Conservation (phyloP, 2,113 vertebrate genomes). For the Scopus umbretta region DNA sequence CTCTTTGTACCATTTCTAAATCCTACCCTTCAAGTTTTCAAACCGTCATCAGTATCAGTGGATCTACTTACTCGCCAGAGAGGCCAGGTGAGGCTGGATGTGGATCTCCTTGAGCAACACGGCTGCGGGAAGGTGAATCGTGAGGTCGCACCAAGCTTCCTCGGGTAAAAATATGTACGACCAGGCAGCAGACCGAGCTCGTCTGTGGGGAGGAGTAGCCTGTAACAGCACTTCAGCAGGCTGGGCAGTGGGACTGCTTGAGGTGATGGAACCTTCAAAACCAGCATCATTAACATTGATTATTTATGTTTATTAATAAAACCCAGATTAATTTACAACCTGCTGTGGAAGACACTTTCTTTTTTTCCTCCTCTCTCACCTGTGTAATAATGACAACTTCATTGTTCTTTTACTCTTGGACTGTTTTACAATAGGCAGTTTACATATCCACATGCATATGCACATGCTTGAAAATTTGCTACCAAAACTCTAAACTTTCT, state of each 20-base stretch:
- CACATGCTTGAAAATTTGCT: background rate
- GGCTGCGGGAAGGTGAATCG: constrained; percentile 94
- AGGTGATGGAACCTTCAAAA: constrained; percentile 92
- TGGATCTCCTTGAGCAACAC: constrained; percentile 97
- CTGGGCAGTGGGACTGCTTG: constrained; percentile 96
- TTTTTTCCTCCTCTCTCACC: background rate
- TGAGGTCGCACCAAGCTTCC: constrained; percentile 99
- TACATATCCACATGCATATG: background rate
- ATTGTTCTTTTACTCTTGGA: background rate
- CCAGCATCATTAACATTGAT: background rate
- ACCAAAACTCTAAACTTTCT: background rate
- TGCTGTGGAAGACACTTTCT: background rate
- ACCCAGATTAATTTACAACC: background rate
- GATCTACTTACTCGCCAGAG: constrained; percentile 88
- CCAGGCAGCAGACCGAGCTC: constrained; percentile 96
- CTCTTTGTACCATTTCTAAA: background rate
- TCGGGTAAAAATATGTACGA: constrained; percentile 97
- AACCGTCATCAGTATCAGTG: background rate
- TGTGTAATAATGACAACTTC: background rate
- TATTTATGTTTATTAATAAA: background rate
- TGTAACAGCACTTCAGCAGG: constrained; percentile 96
- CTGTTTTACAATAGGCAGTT: background rate
- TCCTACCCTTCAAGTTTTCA: background rate
- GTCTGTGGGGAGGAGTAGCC: constrained; percentile 92
- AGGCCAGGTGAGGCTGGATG: constrained; percentile 96